Conservation (phyloP, 2,113 vertebrate species). For the Gobiocypris rarus region DNA sequence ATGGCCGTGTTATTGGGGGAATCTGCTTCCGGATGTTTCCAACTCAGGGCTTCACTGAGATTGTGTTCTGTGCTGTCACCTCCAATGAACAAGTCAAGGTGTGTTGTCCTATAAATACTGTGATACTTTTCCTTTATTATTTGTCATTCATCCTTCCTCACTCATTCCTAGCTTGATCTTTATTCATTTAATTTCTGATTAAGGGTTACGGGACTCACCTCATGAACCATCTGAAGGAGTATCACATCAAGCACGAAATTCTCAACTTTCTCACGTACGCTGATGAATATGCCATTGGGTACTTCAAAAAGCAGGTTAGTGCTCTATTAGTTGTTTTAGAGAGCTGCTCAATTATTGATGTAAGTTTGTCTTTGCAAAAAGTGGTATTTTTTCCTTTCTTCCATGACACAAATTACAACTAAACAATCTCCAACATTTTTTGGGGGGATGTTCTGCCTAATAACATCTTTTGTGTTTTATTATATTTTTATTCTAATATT, state of each 20-base stretch:
- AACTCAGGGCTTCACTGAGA: conserved; percentile 97
- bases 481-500: not conserved
- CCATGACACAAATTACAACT: not conserved
- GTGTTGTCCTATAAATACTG: conserved; percentile 37
- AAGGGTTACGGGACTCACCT: conserved; percentile 97
- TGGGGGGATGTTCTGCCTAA: not conserved
- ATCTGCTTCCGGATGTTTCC: conserved; percentile 99
- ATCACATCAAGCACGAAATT: conserved; percentile 97
- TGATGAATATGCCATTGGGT: conserved; percentile 98
- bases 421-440: not conserved
- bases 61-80: conserved; percentile 98
- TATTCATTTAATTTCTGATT: conserved; percentile 4
- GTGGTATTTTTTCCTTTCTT: too few relatives aligned
- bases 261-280: conserved; percentile 98
- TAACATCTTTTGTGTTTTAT: not conserved
- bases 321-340: not conserved
- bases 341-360: not conserved
- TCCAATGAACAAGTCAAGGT: conserved; percentile 99
- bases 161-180: not conserved
- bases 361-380: not conserved
- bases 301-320: conserved; percentile 98
- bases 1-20: conserved; percentile 96
- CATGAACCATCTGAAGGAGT: conserved; percentile 99
- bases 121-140: not conserved
- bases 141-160: not conserved